phyloP scores from a whole-genome alignment of 2,113 vertebrate genomes.

The Oreochromis spilurus region DNA sequence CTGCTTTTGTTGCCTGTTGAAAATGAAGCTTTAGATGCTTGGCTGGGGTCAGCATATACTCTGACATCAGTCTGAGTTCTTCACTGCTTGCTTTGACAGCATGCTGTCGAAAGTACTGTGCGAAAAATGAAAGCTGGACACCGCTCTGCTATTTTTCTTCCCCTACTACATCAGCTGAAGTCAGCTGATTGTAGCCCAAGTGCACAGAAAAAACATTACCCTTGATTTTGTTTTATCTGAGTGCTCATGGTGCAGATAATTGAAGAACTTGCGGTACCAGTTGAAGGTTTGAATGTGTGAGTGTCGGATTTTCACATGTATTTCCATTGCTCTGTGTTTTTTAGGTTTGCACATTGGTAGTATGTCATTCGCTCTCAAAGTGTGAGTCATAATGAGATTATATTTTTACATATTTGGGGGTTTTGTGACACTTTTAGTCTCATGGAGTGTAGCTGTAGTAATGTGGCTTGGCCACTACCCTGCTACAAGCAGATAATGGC shows the following conservation, averaged over 20 bases:
- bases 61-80: neutral
- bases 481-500: neutral
- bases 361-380: neutral
- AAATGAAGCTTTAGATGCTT: neutral
- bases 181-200: neutral
- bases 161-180: neutral
- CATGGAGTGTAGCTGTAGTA: neutral
- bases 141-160: neutral
- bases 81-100: neutral
- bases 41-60: neutral
- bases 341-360: neutral
- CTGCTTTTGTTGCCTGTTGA: neutral
- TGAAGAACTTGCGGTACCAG: neutral
- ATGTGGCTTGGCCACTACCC: neutral
- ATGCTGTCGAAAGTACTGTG: neutral
- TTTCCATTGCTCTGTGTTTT: neutral
- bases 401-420: neutral
- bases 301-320: neutral
- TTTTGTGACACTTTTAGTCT: neutral
- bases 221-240: neutral
- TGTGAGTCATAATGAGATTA: neutral
- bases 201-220: neutral
- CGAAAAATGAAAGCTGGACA: neutral
- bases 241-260: neutral
- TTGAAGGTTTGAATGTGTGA: neutral